Evolutionary conservation across 2,797 vertebrate genomes (phyloP), one percentile per base, ranked within the genome.

Genomic region (Valencia hispanica): DNA sequence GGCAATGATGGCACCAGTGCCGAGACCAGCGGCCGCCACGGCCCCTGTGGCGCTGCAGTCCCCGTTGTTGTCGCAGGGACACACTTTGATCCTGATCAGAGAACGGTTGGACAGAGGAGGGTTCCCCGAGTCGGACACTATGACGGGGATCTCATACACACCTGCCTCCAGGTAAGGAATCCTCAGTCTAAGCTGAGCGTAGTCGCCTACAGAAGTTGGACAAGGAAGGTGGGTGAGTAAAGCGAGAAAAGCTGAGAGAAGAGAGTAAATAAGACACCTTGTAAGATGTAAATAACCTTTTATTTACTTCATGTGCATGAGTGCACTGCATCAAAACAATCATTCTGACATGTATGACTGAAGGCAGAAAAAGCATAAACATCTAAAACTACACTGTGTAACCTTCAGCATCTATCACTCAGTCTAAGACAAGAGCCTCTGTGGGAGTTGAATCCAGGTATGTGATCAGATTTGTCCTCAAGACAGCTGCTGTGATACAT

Each of bases 61-160:
- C 0, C 98, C 98, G 0, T 97, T 97, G 80, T 97, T 96, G 0
- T 99, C 98, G 0, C 98, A 99, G 0, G 97, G 97, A 83, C 98
- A 99, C 87, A 99, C 98, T 94, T 99, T 99, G 93, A 99, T 96
- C 79, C 97, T 95, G 88, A 99, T 97, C 82, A 97, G 0, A 0
- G 98, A 98, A 0, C 95, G 97, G 94, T 98, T 99, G 89, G 97
- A 97, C 89, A 99, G 88, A 0, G 98, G 97, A 1, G 98, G 98
- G 91, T 99, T 99, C 53, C 98, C 98, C 0, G 98, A 99, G 94
- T 99, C 98, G 0, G 97, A 98, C 88, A 99, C 97, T 0, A 96
- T 94, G 92, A 99, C 80, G 0, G 98, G 98, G 74, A 99, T 96
- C 0, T 97, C 97, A 0, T 99, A 99, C 81, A 99, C 84, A 0